Percentiles rank a stretch among this genome's conserved stretches.
Conservation (phyloP, 2,113 vertebrate species). For the Pterophyllum scalare region DNA sequence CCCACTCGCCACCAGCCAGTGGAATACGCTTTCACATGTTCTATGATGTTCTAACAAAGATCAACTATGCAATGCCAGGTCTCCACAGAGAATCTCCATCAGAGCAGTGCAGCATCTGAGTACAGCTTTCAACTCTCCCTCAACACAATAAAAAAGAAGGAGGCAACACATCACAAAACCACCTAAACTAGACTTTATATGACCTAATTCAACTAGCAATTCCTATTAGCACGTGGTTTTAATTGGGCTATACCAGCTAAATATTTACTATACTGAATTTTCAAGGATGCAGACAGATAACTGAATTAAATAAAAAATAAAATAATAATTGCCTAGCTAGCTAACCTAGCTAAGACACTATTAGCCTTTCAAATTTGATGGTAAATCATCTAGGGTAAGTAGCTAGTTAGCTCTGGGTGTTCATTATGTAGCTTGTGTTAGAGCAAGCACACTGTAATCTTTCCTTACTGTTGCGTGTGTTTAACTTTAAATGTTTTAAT, state of each 20-base stretch:
- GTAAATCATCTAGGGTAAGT: neutral
- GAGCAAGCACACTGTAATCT: neutral
- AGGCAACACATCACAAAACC: neutral
- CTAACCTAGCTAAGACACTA: neutral
- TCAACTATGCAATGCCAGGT: neutral
- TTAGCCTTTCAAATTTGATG: neutral
- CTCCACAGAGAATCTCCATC: neutral
- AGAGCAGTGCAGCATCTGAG: neutral
- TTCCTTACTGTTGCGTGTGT: neutral
- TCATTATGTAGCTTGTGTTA: neutral
- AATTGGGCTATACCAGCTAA: neutral
- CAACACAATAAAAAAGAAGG: neutral
- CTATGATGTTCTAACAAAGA: neutral
- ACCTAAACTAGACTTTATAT: neutral
- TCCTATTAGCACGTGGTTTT: neutral
- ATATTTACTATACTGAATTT: neutral
- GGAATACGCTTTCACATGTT: neutral
- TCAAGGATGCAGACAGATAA: neutral
- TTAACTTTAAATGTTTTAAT: neutral
- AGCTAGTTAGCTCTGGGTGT: neutral
- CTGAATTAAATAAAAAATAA: neutral
- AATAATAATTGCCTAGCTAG: neutral
- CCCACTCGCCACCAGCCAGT: neutral
- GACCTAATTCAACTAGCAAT: neutral
- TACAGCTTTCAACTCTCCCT: neutral